Evolutionary conservation across 2,888 invertebrate genomes (phyloP).

Genomic region (Catocala sponsa): DNA sequence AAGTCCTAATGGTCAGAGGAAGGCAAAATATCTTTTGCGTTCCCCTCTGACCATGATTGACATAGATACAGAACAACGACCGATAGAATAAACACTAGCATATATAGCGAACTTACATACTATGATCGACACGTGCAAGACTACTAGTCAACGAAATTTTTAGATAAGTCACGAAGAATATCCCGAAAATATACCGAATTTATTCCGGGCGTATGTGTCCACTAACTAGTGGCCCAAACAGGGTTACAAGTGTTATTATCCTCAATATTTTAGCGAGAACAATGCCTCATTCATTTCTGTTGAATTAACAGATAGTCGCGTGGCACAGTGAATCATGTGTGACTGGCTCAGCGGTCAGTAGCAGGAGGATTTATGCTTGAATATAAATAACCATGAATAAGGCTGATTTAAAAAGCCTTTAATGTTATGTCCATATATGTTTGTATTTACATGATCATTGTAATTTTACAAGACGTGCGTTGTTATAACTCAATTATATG

Average conservation of each 20-base stretch:
- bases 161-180: no score
- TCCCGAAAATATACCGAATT: no score
- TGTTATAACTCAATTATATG: neutral
- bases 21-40: no score
- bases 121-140: no score
- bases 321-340: constrained; percentile 59
- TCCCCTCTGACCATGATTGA: no score
- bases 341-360: constrained; percentile 36
- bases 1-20: no score
- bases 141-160: no score
- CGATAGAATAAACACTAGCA: no score
- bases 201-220: no score
- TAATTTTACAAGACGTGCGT: neutral
- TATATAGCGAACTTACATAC: no score
- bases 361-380: constrained; percentile 38
- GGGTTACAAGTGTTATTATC: constrained; percentile 44
- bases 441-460: neutral
- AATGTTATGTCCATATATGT: neutral
- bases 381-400: constrained; percentile 16
- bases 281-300: constrained; percentile 65
- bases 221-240: neutral
- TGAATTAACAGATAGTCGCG: constrained; percentile 63
- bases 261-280: constrained; percentile 61
- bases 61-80: no score
- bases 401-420: neutral